These are phyloP conservation scores for Xyliphius kryptos DNA, from an alignment of 2,113 vertebrate species.

Conservation along the genomic window DNA sequence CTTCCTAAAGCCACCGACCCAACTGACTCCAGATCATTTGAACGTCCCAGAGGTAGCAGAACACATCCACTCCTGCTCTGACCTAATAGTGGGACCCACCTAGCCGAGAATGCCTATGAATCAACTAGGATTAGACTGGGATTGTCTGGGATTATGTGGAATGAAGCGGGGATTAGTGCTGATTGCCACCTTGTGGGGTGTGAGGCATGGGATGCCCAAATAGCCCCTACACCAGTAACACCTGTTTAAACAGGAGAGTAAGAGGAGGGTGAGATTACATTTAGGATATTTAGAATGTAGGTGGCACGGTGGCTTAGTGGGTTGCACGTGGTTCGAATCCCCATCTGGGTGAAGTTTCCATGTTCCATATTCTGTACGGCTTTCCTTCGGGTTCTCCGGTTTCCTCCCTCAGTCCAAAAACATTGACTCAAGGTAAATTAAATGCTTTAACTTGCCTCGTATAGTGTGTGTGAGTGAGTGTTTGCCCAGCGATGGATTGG, in stretches of 20 bases:
- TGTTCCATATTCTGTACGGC: no score
- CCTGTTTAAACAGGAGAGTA: neutral
- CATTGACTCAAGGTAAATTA: no score
- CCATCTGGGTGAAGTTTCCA: no score
- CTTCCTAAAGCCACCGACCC: no score
- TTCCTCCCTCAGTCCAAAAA: no score
- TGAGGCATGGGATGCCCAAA: conserved; percentile 58
- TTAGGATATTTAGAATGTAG: neutral
- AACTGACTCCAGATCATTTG: no score
- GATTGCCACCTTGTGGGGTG: conserved; percentile 68
- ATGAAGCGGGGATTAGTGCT: conserved; percentile 66
- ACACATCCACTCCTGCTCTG: conserved; percentile 1
- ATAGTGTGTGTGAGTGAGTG: no score
- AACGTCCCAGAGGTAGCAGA: neutral
- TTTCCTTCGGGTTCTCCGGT: no score
- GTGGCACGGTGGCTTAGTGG: no score
- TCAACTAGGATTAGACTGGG: conserved; percentile 69
- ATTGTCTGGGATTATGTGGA: conserved; percentile 69
- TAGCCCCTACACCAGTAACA: conserved; percentile 37
- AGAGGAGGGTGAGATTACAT: neutral
- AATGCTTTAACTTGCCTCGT: no score
- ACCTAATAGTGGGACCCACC: conserved; percentile 57
- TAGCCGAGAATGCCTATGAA: conserved; percentile 68
- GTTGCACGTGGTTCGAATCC: no score
- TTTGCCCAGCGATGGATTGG: no score